Conservation (phyloP, 2,888 invertebrate genomes). For the Pyrochroa serraticornis region DNA sequence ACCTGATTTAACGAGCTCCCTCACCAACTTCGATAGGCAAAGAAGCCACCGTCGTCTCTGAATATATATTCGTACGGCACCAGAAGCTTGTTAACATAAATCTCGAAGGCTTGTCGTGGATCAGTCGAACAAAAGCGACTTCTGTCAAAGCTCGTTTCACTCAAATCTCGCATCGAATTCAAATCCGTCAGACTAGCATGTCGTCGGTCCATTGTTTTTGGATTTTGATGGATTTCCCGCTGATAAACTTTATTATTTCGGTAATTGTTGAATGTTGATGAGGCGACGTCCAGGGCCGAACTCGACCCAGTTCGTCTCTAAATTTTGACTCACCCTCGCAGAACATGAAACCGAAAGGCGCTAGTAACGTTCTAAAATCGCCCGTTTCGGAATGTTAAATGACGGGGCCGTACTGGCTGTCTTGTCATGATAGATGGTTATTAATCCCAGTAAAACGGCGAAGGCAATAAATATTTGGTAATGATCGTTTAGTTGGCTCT, state of each 20-base stretch:
- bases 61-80: constrained; percentile 8
- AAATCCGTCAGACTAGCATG: constrained; percentile 52
- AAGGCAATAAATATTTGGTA: constrained; percentile 57
- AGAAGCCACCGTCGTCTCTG: constrained; percentile 7
- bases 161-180: constrained; percentile 55
- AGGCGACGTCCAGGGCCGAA: neutral
- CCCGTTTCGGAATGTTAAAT: constrained; percentile 50
- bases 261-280: constrained; percentile 34
- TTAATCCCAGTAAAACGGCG: constrained; percentile 52
- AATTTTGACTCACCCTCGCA: no score
- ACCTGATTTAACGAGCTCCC: no score
- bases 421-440: constrained; percentile 54
- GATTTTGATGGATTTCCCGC: constrained; percentile 55
- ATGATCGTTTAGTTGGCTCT: constrained; percentile 58
- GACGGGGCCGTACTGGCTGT: constrained; percentile 42
- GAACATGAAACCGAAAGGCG: no score
- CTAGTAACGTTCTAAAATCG: no score
- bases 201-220: constrained; percentile 53
- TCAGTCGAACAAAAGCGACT: constrained; percentile 53
- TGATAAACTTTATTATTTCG: constrained; percentile 36
- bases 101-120: constrained; percentile 52
- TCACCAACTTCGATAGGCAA: no score
- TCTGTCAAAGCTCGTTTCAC: constrained; percentile 49
- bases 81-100: constrained; percentile 44
- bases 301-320: neutral